These are phyloP conservation scores for Trilocha varians DNA, from an alignment of 2,888 invertebrate species.

Conservation along the genomic window DNA sequence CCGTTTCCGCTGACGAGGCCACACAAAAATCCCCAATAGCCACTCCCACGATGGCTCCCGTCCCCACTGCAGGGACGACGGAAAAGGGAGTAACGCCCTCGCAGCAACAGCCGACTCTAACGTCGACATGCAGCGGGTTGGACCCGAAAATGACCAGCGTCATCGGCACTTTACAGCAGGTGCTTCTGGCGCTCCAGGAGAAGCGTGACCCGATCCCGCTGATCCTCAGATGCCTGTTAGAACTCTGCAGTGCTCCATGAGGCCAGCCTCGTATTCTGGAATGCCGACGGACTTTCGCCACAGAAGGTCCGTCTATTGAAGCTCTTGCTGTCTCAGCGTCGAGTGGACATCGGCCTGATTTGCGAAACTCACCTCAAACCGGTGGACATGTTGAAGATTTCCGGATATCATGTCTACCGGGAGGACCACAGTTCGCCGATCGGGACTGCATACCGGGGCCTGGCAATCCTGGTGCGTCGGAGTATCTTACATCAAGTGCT, in stretches of 20 bases:
- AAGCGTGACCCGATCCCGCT: slow-evolving; percentile 17
- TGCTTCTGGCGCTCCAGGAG: slow-evolving; percentile 12
- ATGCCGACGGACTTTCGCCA: too few relatives aligned
- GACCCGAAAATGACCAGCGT: slow-evolving; percentile 12
- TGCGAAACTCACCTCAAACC: too few relatives aligned
- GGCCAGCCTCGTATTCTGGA: slow-evolving; percentile 8
- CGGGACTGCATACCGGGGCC: too few relatives aligned
- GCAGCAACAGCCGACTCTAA: slow-evolving; percentile 2
- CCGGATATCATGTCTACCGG: too few relatives aligned
- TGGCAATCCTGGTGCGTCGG: too few relatives aligned
- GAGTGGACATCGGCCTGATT: too few relatives aligned
- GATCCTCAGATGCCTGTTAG: background rate
- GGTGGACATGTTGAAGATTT: too few relatives aligned
- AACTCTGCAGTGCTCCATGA: slow-evolving; percentile 16
- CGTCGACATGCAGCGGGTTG: slow-evolving; percentile 7
- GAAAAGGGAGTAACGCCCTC: background rate
- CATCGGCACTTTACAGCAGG: slow-evolving; percentile 15
- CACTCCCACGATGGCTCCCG: slow-evolving; percentile 1
- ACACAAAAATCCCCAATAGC: background rate
- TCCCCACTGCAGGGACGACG: slow-evolving; percentile 2
- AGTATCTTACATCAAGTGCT: too few relatives aligned
- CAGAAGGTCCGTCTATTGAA: background rate
- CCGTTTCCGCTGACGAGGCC: background rate
- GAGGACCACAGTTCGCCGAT: too few relatives aligned
- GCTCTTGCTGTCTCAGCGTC: too few relatives aligned